Conservation (phyloP, 2,888 invertebrate species). For the Stenodema calcarata region DNA sequence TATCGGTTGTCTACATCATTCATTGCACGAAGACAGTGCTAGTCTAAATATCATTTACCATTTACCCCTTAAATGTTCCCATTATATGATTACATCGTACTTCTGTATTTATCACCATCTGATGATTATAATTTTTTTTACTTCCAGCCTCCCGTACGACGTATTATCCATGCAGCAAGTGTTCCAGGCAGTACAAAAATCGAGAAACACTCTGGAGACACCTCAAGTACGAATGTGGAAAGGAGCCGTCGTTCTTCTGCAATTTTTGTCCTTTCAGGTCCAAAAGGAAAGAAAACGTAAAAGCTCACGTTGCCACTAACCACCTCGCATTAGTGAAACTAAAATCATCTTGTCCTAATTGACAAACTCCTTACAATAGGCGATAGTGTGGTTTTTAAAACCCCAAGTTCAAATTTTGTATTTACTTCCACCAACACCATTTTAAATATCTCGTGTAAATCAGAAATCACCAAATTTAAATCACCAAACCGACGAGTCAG, state of each 20-base stretch:
- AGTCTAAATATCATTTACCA: too few relatives aligned
- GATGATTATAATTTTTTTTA: neutral
- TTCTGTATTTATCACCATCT: neutral
- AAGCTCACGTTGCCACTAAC: slow-evolving; percentile 12
- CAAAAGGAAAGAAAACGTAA: slow-evolving; percentile 41
- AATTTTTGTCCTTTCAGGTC: slow-evolving; percentile 25
- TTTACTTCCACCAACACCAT: too few relatives aligned
- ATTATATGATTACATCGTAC: too few relatives aligned
- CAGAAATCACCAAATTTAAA: too few relatives aligned
- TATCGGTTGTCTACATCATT: too few relatives aligned
- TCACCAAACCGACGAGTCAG: too few relatives aligned
- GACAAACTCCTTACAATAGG: too few relatives aligned
- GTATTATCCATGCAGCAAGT: slow-evolving; percentile 18
- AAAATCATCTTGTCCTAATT: neutral
- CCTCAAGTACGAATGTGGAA: slow-evolving; percentile 45
- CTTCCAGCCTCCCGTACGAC: neutral
- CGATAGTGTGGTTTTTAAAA: too few relatives aligned
- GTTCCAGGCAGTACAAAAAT: slow-evolving; percentile 49
- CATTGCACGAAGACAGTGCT: too few relatives aligned
- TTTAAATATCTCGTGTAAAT: too few relatives aligned
- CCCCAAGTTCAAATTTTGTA: too few relatives aligned
- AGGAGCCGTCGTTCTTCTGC: slow-evolving; percentile 46
- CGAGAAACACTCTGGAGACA: slow-evolving; percentile 55
- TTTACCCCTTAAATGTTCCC: too few relatives aligned
- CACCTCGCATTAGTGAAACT: neutral